Base-by-base conservation (phyloP, 2,888 invertebrate species). In the Lydus trimaculatus region DNA sequence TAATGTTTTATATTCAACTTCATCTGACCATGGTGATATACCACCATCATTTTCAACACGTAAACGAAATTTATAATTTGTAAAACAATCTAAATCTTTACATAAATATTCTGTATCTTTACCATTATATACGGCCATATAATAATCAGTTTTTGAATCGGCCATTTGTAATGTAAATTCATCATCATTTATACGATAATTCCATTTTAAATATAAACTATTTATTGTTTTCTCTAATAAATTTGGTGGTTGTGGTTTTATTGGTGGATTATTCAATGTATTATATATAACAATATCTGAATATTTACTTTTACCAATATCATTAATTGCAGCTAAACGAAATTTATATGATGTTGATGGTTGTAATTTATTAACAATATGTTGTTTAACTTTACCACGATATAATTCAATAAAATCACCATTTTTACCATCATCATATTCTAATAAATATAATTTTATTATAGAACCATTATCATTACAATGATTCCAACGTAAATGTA, bases 121-220 rank as follows among this genome's bases (percentile, higher is more conserved):
- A 2, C 96, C 96, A 81, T 91, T 91, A 86, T 94, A 95, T 59
- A 93, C 91, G 70, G 76, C 90, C 73, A 94, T 87, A 72, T 79
- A 83, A 66, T 83, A 83, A 31, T 78, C 76, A 31, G 77, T 80
- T 64, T 79, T 80, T 56, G 79, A 79, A 70, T 85, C 83, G 75
- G 95, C 92, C 91, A 95, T 92, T 85, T 96, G 95, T 72, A 96
- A 87, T 64, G 91, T 90, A 84, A 93, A 96, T 78, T 92, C 92
- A 70, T 94, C 94, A 81, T 95, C 95, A 78, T 90, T 90, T 43
- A 91, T 90, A 61, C 94, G 88, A 63, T 89, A 87, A 75, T 90
- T 89, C 96, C 96, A 96, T 61, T 89, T 88, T 58, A 96, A 86
- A 71, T 90, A 88, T 65, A 96, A 86, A 63, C 90, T 86, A 76